These are phyloP conservation scores for Nycteola revayana DNA, from an alignment of 2,888 invertebrate genomes.

Conservation along the genomic window DNA sequence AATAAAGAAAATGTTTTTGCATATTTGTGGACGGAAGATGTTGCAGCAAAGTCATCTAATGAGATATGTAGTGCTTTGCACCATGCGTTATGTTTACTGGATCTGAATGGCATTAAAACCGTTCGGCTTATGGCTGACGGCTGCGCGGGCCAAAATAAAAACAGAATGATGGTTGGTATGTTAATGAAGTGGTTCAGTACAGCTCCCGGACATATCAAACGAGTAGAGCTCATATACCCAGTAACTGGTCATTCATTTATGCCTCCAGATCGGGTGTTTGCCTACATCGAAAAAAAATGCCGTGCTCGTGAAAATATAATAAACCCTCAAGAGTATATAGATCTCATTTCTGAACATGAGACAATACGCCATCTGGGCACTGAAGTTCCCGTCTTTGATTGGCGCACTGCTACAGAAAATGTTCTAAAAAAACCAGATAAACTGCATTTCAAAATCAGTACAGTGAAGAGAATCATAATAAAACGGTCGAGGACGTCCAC, in stretches of 20 bases:
- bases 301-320: too few species aligned
- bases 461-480: too few species aligned
- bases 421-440: too few species aligned
- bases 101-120: slow-evolving; percentile 1
- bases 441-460: too few species aligned
- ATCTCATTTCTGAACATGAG: too few species aligned
- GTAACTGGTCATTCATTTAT: slow-evolving; percentile 7
- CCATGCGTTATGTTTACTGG: slow-evolving; percentile 3
- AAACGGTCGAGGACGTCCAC: too few species aligned
- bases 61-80: slow-evolving; percentile 9
- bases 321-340: too few species aligned
- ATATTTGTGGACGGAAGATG: slow-evolving; percentile 6
- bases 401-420: too few species aligned
- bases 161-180: slow-evolving; percentile 4
- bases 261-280: slow-evolving; percentile 6
- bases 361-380: too few species aligned
- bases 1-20: slow-evolving; percentile 17
- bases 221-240: slow-evolving; percentile 4
- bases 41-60: slow-evolving; percentile 5
- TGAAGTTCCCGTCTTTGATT: too few species aligned
- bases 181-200: slow-evolving; percentile 3
- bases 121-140: slow-evolving; percentile 5
- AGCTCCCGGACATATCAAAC: slow-evolving; percentile 3
- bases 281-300: slow-evolving; percentile 3
- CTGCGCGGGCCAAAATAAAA: slow-evolving; percentile 8